Percentiles rank a stretch among this genome's conserved stretches.
Evolutionary conservation across 2,888 invertebrate genomes (phyloP).

Genomic region (Ichneumoninae sp.): DNA sequence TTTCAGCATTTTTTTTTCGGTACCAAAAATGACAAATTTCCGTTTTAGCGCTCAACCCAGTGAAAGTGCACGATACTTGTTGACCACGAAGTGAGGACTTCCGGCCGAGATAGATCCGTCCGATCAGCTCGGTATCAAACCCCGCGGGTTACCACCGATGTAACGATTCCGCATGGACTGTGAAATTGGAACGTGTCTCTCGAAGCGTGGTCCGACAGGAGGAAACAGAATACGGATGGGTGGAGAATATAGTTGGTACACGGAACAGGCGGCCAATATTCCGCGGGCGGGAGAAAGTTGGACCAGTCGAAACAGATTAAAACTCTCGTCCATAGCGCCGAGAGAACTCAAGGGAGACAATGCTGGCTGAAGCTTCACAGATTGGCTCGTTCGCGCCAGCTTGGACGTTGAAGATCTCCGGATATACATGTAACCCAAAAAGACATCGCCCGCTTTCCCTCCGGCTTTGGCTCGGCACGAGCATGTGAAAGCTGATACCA

Average conservation of each 20-base stretch:
- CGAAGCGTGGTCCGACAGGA: neutral
- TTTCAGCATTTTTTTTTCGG: too few relatives aligned
- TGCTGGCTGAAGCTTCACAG: neutral
- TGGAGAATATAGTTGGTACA: neutral
- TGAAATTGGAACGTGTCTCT: too few relatives aligned
- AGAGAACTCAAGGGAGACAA: slow-evolving; percentile 18
- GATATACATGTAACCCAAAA: slow-evolving; percentile 28
- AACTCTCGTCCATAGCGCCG: slow-evolving; percentile 26
- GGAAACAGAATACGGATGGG: neutral
- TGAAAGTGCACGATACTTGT: too few relatives aligned
- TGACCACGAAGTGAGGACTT: too few relatives aligned
- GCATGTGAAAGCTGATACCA: slow-evolving; percentile 26
- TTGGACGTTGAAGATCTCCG: neutral
- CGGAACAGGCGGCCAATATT: neutral
- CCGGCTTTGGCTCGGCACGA: slow-evolving; percentile 2
- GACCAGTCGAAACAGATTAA: slow-evolving; percentile 49
- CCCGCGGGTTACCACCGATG: too few relatives aligned
- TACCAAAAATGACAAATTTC: too few relatives aligned
- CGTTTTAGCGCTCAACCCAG: too few relatives aligned
- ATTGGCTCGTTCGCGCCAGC: neutral
- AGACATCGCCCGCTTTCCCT: slow-evolving; percentile 5
- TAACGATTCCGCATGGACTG: too few relatives aligned
- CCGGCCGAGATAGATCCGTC: too few relatives aligned
- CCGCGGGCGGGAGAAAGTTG: slow-evolving; percentile 13
- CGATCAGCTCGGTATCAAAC: too few relatives aligned